Percentiles rank a stretch among this genome's conserved stretches.
Conservation (phyloP, 2,797 vertebrate species). For the Spinus pinus region DNA sequence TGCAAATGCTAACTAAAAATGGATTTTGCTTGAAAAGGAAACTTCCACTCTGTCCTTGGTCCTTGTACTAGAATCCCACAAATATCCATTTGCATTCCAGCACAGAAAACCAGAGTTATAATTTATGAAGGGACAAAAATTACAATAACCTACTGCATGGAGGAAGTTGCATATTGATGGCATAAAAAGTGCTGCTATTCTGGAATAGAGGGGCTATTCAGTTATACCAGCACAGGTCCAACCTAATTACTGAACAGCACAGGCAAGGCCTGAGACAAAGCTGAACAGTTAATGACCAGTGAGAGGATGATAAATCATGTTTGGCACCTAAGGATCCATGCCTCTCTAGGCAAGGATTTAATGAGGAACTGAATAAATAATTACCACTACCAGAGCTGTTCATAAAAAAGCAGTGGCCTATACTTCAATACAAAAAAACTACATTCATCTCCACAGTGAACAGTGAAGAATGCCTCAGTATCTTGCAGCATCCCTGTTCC, state of each 20-base stretch:
- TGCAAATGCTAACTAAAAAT: background rate
- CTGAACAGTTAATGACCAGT: background rate
- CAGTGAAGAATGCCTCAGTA: background rate
- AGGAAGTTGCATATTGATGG: background rate
- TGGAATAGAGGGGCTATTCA: background rate
- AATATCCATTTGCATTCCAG: background rate
- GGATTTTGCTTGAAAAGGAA: background rate
- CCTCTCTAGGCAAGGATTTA: background rate
- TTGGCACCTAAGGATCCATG: background rate
- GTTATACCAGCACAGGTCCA: background rate
- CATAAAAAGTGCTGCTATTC: background rate
- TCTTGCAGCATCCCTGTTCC: background rate
- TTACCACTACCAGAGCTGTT: background rate
- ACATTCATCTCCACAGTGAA: background rate
- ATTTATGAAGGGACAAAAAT: background rate
- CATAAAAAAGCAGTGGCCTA: background rate
- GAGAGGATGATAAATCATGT: background rate
- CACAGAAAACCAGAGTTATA: background rate
- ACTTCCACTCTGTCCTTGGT: background rate
- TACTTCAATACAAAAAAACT: background rate
- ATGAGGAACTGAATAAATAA: background rate
- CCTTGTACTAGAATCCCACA: background rate
- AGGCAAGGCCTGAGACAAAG: background rate
- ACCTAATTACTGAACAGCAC: background rate
- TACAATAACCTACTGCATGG: background rate